A percentile compares a stretch with the other conserved stretches of the same genome.
These are phyloP conservation scores for Acrocyrtus sp. DNA, from an alignment of 2,888 invertebrate genomes.

Conservation along the genomic window DNA sequence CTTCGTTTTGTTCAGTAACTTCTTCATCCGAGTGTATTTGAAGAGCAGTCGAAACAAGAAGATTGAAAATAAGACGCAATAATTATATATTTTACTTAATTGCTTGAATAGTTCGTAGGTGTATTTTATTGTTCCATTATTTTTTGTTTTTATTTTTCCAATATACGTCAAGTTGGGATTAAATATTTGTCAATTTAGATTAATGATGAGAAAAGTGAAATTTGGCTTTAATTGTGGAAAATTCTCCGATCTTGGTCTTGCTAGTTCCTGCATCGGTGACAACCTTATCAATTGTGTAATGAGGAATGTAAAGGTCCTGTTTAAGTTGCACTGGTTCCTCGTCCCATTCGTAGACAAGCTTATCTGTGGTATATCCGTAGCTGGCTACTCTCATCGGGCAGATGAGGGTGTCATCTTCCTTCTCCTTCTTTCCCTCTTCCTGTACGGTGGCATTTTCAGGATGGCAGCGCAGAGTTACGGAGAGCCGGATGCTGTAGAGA, in stretches of 20 bases:
- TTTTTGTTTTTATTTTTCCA: too few species aligned
- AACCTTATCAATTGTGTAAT: conserved; percentile 2
- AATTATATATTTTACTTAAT: too few species aligned
- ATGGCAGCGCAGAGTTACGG: neutral
- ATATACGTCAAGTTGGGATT: too few species aligned
- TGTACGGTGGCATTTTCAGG: neutral
- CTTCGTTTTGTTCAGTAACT: conserved; percentile 55
- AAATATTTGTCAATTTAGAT: too few species aligned
- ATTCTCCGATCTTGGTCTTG: neutral
- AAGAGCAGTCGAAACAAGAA: too few species aligned
- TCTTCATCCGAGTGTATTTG: conserved; percentile 52
- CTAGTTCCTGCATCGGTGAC: neutral
- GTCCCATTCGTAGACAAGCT: conserved; percentile 3
- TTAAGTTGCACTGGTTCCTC: neutral
- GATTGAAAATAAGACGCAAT: too few species aligned
- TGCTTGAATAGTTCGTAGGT: too few species aligned
- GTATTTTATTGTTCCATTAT: too few species aligned
- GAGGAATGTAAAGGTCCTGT: neutral
- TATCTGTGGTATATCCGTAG: neutral
- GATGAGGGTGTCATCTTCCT: neutral
- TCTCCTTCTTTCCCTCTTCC: neutral
- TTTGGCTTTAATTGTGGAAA: neutral
- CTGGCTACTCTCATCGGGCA: conserved; percentile 6
- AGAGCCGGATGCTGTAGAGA: neutral
- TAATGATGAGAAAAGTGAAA: conserved; percentile 12